phyloP scores from a whole-genome alignment of 2,113 vertebrate species.

The Callospermophilus lateralis region DNA sequence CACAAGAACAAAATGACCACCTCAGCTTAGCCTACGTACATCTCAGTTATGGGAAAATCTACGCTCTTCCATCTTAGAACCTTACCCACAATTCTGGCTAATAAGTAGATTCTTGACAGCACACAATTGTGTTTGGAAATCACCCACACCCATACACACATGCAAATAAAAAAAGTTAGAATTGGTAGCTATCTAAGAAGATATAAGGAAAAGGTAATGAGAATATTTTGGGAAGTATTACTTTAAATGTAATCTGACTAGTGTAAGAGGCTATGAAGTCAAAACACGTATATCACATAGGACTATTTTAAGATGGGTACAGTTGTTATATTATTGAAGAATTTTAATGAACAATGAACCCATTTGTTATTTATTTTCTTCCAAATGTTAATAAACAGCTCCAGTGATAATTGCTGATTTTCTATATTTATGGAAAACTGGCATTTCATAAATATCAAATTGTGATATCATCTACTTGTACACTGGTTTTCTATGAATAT shows the following conservation, averaged over 20 bases:
- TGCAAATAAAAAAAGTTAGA: neutral
- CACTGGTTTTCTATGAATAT: slow-evolving; percentile 87
- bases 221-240: slow-evolving; percentile 46
- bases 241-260: slow-evolving; percentile 76
- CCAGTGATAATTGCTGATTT: slow-evolving; percentile 88
- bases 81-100: neutral
- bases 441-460: slow-evolving; percentile 90
- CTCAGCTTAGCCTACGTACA: neutral
- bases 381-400: slow-evolving; percentile 89
- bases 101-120: neutral
- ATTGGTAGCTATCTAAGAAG: slow-evolving; percentile 31
- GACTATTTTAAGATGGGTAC: slow-evolving; percentile 84
- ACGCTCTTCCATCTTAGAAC: neutral
- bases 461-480: slow-evolving; percentile 86
- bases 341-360: slow-evolving; percentile 87
- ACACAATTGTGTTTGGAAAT: slow-evolving; percentile 29
- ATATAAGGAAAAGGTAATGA: slow-evolving; percentile 37
- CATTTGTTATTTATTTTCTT: slow-evolving; percentile 89
- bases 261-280: slow-evolving; percentile 76
- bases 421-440: slow-evolving; percentile 89
- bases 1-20: neutral
- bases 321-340: slow-evolving; percentile 81
- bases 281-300: slow-evolving; percentile 67
- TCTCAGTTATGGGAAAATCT: neutral
- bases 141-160: neutral